These are phyloP conservation scores for Gracilinanus agilis DNA, from an alignment of 2,113 vertebrate species.

Conservation along the genomic window DNA sequence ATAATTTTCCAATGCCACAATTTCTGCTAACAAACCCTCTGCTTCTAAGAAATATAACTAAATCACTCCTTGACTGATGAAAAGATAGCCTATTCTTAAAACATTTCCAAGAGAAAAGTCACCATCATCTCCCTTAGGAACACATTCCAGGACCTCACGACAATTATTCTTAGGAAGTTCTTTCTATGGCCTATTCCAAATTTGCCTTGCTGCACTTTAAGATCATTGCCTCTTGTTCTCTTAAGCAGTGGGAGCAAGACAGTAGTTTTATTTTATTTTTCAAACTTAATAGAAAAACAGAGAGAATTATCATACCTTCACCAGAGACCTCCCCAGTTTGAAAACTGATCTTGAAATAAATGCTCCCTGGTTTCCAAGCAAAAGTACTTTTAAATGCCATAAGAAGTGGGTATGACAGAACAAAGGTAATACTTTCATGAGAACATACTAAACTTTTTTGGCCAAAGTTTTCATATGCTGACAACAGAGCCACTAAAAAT, in stretches of 20 bases:
- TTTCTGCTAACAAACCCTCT: background rate
- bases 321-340: background rate
- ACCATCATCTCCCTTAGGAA: background rate
- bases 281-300: background rate
- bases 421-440: background rate
- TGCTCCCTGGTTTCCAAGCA: background rate
- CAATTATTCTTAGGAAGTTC: background rate
- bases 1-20: background rate
- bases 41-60: background rate
- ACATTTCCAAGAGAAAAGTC: background rate
- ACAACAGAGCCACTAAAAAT: background rate
- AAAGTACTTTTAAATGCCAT: background rate
- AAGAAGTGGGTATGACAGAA: too few species aligned
- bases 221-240: background rate
- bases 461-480: background rate
- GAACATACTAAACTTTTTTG: background rate
- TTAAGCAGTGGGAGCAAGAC: background rate
- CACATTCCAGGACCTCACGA: background rate
- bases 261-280: background rate
- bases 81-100: background rate
- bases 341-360: background rate
- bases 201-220: background rate
- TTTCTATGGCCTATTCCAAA: background rate
- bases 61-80: background rate
- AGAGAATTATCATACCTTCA: background rate